Base-by-base conservation (phyloP, 2,113 vertebrate genomes). In the Seriola aureovittata region DNA sequence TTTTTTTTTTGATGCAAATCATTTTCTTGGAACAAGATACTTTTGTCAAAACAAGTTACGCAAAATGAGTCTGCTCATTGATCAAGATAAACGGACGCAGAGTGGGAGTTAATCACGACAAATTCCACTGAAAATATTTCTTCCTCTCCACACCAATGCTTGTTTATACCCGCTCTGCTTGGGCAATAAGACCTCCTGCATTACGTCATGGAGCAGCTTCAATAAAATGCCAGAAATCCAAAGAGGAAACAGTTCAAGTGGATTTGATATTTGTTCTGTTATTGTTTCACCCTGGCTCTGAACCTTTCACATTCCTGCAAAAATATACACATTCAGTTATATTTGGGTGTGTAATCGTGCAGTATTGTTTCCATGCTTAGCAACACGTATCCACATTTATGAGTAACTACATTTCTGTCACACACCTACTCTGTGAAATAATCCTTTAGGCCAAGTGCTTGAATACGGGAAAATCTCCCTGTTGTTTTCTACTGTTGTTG, bases 401-500 rank as follows among this genome's bases (percentile, higher is more conserved):
- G 59, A 85, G 29, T 79, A 71, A 88, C 34, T 21, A 14, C 46
- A 34, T 67, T 32, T 65, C 38, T 55, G 4, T 73, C 52, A 42
- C 29, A 42, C 80, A 67, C 67, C n/a, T 64, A 75, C 32, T 36
- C 57, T 10, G 48, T 70, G 58, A 73, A 44, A 71, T 81, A 75
- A 80, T 74, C 58, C 65, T 65, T 66, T 21, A 34, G 76, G 40
- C 57, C 34, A 36, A 71, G 38, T 57, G 48, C 38, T 68, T 50
- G 63, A 75, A 81, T n/a, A 36, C 48, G 10, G 17, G 32, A 54
- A 12, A 83, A 16, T 48, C 16, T 75, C 77, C 70, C 19, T 59
- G 21, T 38, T 71, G 46, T 88, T 82, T 86, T 74, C 4, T 29
- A 29, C 29, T 12, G 64, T 36, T 0, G 29, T 14, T 63, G 68